Evolutionary conservation across 2,888 invertebrate genomes (phyloP).

Genomic region (Pecten maximus): DNA sequence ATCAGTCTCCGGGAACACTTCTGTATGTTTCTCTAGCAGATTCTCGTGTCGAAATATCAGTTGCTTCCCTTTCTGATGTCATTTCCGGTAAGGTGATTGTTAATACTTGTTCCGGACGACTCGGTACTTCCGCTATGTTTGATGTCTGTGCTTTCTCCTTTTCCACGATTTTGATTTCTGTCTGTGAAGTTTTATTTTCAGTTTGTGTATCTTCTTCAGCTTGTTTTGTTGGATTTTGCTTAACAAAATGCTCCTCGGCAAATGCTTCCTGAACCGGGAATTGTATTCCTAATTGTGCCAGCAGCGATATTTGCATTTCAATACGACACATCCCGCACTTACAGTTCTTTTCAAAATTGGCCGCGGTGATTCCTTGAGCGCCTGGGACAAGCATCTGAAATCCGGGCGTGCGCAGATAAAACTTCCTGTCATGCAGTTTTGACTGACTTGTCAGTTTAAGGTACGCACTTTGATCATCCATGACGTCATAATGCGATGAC

Average conservation of each 20-base stretch:
- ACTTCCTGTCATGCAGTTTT: slow-evolving; percentile 67
- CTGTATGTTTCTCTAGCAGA: neutral
- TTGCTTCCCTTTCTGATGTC: neutral
- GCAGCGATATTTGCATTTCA: slow-evolving; percentile 68
- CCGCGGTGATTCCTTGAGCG: slow-evolving; percentile 54
- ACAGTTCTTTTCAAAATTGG: slow-evolving; percentile 61
- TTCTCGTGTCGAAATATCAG: neutral
- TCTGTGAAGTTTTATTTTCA: neutral
- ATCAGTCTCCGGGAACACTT: slow-evolving; percentile 15
- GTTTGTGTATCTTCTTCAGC: neutral
- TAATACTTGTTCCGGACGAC: slow-evolving; percentile 47
- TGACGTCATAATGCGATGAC: neutral
- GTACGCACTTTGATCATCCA: slow-evolving; percentile 56
- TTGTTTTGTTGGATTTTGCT: neutral
- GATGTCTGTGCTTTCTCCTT: slow-evolving; percentile 47
- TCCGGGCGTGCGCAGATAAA: slow-evolving; percentile 68
- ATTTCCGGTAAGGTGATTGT: slow-evolving; percentile 62
- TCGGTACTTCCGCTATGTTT: slow-evolving; percentile 37
- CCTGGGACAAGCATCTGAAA: slow-evolving; percentile 45
- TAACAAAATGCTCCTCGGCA: neutral
- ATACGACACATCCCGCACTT: slow-evolving; percentile 70
- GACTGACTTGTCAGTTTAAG: slow-evolving; percentile 65
- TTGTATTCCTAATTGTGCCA: slow-evolving; percentile 49
- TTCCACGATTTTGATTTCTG: neutral
- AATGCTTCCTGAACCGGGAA: neutral